A percentile compares a stretch with the other conserved stretches of the same genome.
Conservation (phyloP, 2,113 vertebrate genomes). For the Haliaeetus leucogaster region DNA sequence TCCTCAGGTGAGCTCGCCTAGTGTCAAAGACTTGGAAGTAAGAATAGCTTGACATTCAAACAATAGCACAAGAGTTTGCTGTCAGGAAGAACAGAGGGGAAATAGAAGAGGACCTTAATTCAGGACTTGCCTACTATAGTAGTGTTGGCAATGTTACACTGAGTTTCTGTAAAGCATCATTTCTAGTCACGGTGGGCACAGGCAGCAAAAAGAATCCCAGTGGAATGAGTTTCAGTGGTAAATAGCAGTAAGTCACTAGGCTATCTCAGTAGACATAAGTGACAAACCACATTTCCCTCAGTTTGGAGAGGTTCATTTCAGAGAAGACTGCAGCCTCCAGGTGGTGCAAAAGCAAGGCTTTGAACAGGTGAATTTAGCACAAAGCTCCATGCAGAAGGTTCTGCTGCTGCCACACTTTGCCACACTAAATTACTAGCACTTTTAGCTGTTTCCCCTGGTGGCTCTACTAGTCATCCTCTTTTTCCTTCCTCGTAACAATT, state of each 20-base stretch:
- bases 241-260: background rate
- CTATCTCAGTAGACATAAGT: background rate
- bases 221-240: background rate
- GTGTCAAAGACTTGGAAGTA: background rate
- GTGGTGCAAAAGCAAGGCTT: conserved; percentile 9
- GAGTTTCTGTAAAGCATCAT: background rate
- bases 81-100: background rate
- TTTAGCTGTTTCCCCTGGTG: background rate
- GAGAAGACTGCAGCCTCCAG: background rate
- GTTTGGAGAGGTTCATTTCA: background rate
- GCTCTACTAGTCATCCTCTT: background rate
- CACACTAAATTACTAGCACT: background rate
- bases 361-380: background rate
- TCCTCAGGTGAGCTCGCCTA: background rate
- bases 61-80: background rate
- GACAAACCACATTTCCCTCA: background rate
- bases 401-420: background rate
- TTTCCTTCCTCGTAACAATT: background rate
- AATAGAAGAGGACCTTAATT: background rate
- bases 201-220: background rate
- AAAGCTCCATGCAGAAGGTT: background rate
- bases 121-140: background rate
- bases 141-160: background rate
- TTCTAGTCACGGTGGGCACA: background rate
- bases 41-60: background rate